Conservation (phyloP, 2,797 vertebrate genomes). For the Petrocephalus sullivani region DNA sequence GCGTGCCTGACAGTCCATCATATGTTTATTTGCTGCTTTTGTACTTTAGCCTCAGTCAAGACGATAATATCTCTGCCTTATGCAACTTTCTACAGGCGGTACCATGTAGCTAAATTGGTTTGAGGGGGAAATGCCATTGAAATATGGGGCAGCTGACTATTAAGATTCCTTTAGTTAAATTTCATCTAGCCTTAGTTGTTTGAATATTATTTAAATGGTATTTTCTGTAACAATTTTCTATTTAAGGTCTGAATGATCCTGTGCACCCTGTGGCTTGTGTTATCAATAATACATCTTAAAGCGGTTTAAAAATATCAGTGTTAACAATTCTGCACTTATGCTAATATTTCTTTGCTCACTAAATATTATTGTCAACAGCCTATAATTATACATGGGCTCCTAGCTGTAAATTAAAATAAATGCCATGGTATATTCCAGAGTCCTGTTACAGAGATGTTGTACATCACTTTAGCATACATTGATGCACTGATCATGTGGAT, state of each 20-base stretch:
- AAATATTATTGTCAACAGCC: neutral
- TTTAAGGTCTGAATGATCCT: neutral
- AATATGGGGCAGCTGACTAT: conserved; percentile 5
- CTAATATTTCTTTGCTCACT: neutral
- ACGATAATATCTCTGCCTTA: conserved; percentile 6
- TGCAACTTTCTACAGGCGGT: neutral
- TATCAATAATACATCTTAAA: neutral
- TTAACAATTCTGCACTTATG: neutral
- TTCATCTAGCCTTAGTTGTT: neutral
- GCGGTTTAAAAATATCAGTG: neutral
- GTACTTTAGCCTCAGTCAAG: conserved; percentile 16
- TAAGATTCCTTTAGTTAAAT: neutral
- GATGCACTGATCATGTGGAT: neutral
- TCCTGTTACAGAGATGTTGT: neutral
- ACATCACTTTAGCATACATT: neutral
- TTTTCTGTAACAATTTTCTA: neutral
- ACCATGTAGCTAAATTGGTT: neutral
- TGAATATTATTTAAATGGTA: neutral
- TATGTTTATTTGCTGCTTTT: conserved; percentile 10
- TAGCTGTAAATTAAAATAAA: neutral
- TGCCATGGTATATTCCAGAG: neutral
- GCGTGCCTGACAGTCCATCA: neutral
- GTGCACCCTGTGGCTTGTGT: neutral
- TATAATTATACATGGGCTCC: neutral
- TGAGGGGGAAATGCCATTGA: neutral